phyloP scores from a whole-genome alignment of 2,888 invertebrate genomes.

The Melinaea marsaeus region DNA sequence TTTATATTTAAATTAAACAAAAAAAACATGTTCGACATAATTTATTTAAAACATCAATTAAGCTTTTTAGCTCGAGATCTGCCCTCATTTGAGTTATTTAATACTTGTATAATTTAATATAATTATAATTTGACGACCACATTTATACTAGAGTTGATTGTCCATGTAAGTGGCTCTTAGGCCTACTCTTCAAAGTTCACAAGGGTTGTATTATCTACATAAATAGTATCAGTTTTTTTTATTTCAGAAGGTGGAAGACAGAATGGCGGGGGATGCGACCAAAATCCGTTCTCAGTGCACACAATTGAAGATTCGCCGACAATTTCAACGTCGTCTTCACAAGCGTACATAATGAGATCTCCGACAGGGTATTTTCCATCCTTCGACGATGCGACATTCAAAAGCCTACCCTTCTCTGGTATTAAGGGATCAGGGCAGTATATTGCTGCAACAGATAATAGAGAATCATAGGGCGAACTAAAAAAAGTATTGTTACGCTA shows the following conservation, averaged over 20 bases:
- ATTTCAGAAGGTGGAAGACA: conserved; percentile 76
- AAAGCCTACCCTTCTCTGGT: conserved; percentile 82
- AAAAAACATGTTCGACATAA: no score
- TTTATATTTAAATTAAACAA: no score
- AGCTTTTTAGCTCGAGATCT: no score
- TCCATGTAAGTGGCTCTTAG: no score
- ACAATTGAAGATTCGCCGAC: conserved; percentile 89
- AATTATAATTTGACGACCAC: no score
- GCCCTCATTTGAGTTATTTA: no score
- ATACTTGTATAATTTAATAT: no score
- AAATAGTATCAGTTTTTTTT: conserved; percentile 59
- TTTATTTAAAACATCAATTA: no score
- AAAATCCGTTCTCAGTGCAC: conserved; percentile 91
- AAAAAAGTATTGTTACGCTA: not conserved
- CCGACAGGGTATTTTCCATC: conserved; percentile 86
- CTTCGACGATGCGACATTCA: conserved; percentile 54
- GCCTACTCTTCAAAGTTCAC: conserved; percentile 52
- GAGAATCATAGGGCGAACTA: not conserved
- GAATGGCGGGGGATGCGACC: conserved; percentile 92
- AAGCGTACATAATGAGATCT: conserved; percentile 86
- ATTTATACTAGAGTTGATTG: not conserved
- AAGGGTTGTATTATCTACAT: conserved; percentile 62
- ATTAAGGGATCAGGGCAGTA: conserved; percentile 87
- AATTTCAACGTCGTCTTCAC: conserved; percentile 49
- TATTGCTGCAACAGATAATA: conserved; percentile 78